Base-by-base conservation (phyloP, 1,140 invertebrate genomes). In the Drosophila rufa region DNA sequence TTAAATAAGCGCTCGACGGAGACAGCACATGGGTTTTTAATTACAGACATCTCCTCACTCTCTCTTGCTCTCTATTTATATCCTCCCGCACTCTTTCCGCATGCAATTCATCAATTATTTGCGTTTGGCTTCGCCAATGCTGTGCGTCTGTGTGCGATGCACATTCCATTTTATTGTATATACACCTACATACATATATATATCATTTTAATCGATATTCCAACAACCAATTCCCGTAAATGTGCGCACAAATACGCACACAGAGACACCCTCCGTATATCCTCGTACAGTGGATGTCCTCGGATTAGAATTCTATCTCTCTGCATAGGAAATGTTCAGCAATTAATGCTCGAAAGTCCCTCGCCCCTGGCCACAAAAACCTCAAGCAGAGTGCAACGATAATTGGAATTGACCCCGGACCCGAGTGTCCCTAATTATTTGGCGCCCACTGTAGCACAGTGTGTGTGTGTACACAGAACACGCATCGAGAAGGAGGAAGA, bases 141-240 rank as follows among this genome's bases (percentile, higher is more conserved):
- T 75, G 70, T 47, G 58, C 25, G 58, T 71, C 60, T 74, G 57
- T 76, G 74, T 57, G 68, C 48, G 45, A 70, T 73, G 76, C 67
- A 79, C 65, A 68, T 75, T 77, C 60, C 50, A 59, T 78, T 82
- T 64, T 69, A 80, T 80, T 75, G 57, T 70, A 62, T 67, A 42
- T n/a, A 42, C 4, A 40, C 14, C 22, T 38, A 55, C 36, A 56
- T 25, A 56, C 8, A 11, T 25, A 55, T 36, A 62, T 67, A 75
- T 84, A 89, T 90, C 56, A 90, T 90, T 85, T 84, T 77, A 84
- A 90, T 90, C 85, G 85, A 90, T 90, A 90, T 90, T 85, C 75
- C 85, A 56, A 76, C 85, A 85, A 91, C 69, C 79, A 53, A 80
- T 82, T 85, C 67, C 69, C 42, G 64, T 59, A 78, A 80, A 86